Evolutionary conservation across 2,797 vertebrate species (phyloP), one percentile per base, ranked within the genome.

Genomic region (Hemitrygon akajei): DNA sequence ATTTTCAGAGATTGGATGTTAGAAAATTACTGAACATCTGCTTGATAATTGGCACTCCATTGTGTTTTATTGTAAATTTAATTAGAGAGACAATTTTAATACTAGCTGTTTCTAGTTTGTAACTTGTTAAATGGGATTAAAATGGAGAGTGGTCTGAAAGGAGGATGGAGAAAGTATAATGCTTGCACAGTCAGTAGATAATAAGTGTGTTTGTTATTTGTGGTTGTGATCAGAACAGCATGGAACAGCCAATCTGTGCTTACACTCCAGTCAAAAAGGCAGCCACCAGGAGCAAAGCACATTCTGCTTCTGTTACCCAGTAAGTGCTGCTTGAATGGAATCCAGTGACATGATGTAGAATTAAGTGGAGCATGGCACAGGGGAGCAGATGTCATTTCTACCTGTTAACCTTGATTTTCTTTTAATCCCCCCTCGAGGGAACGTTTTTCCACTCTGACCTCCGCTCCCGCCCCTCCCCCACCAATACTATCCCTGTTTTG

Each of bases 191-290:
- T 89, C 66, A 69, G 37, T 37, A 69, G 18, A 66, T 89, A 34
- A 20, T 5, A 16, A 20, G 84, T 63, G 3, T 66, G 75, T 77
- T 77, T 34, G 11, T 27, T 77, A n/a, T 89, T 34, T 34, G 60
- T 63, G 20, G 7, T 66, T 66, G 60, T 69, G 63, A 89, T 37
- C 86, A 37, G 94, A 40, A 40, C 37, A 56, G 20, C n/a, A 47
- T 60, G 12, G 93, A 47, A 77, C 95, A 92, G 95, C 94, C 96
- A 96, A 96, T 96, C 96, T 97, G 96, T 95, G 96, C 66, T 73
- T 89, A 94, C 93, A 94, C 84, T 75, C 91, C 77, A 18, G 93
- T 27, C 22, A 93, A 94, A 91, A 94, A 91, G 81, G 27, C 60
- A 40, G 14, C 60, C 94, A 93, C 66, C 93, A 94, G 66, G 82